A percentile compares a stretch with the other conserved stretches of the same genome.
Evolutionary conservation across 2,797 vertebrate genomes (phyloP).

Genomic region (Catharus ustulatus): DNA sequence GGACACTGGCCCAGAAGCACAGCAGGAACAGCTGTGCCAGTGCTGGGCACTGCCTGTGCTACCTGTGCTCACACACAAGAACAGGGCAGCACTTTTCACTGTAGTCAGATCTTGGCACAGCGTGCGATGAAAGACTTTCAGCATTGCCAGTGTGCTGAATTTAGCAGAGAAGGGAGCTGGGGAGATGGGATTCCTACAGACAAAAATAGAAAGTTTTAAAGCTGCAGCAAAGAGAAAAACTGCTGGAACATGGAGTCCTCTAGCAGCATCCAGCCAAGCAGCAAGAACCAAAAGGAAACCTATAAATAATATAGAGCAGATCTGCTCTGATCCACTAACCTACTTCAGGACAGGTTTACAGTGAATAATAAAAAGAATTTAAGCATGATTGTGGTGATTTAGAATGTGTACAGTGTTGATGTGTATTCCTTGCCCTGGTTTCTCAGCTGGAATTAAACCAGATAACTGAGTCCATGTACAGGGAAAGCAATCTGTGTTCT

Average conservation of each 20-base stretch:
- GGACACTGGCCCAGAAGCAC: background rate
- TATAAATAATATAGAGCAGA: slow-evolving; percentile 54
- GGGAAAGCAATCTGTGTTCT: background rate
- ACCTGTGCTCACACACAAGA: background rate
- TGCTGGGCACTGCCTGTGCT: background rate
- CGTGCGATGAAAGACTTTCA: background rate
- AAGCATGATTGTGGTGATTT: background rate
- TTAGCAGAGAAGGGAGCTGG: slow-evolving; percentile 41
- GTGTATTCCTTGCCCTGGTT: background rate
- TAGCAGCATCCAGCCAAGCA: slow-evolving; percentile 50
- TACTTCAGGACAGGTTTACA: slow-evolving; percentile 50
- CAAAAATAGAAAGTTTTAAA: slow-evolving; percentile 60
- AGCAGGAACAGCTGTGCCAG: background rate
- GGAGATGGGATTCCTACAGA: slow-evolving; percentile 48
- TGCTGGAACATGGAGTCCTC: slow-evolving; percentile 48
- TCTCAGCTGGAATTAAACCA: background rate
- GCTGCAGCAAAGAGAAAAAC: slow-evolving; percentile 31
- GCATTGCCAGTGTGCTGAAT: background rate
- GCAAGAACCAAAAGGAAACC: slow-evolving; percentile 37
- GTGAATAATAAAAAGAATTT: slow-evolving; percentile 28
- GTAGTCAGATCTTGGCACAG: background rate
- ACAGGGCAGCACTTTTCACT: rapidly evolving
- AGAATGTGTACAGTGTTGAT: background rate
- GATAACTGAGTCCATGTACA: background rate
- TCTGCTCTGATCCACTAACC: slow-evolving; percentile 68